These are phyloP conservation scores for Nycticryphes semicollaris DNA, from an alignment of 2,113 vertebrate genomes.

Conservation along the genomic window DNA sequence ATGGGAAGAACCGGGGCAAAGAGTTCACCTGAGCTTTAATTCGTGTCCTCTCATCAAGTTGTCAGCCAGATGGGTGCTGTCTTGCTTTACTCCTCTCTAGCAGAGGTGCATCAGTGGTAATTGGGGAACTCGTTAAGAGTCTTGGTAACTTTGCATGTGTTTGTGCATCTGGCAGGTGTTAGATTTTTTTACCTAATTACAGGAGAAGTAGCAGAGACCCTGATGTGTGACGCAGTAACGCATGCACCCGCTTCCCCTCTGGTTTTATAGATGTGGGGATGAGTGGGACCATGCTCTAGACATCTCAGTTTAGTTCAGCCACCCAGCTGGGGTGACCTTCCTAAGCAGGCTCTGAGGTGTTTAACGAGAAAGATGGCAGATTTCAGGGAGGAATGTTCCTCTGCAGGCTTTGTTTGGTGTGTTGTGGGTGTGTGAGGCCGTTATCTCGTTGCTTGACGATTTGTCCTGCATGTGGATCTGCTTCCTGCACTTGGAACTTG, in stretches of 20 bases:
- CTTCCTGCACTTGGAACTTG: background rate
- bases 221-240: accelerated
- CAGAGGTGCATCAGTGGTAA: background rate
- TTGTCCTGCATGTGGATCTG: background rate
- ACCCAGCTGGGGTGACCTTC: background rate
- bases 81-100: background rate
- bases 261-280: background rate
- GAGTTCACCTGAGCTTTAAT: background rate
- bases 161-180: background rate
- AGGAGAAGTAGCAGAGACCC: background rate
- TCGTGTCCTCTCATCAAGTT: background rate
- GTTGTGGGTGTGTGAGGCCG: background rate
- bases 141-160: background rate
- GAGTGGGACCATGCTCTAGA: too few species aligned
- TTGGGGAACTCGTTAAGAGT: background rate
- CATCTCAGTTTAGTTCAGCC: background rate
- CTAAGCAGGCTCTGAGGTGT: background rate
- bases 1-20: background rate
- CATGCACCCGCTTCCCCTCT: too few species aligned
- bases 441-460: background rate
- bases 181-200: background rate
- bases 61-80: background rate
- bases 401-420: background rate
- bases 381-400: background rate
- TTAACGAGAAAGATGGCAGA: background rate